Base-by-base conservation (phyloP, 2,797 vertebrate species). In the Mallotus villosus region DNA sequence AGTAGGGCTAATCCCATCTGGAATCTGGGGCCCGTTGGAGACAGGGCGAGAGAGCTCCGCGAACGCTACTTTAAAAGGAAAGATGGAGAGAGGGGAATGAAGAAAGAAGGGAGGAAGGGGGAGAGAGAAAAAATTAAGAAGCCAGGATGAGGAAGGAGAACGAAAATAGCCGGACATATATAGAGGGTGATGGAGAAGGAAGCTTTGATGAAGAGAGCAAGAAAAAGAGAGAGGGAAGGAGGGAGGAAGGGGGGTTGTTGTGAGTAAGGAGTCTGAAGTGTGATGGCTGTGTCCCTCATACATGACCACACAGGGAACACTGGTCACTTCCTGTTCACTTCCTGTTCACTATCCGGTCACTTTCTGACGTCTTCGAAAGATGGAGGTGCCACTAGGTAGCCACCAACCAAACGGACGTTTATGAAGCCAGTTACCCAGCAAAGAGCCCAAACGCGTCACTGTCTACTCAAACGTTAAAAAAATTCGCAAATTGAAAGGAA, bases 1-100 rank as follows among this genome's bases (percentile, higher is more conserved):
- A 2, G 64, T 79, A 70, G 76, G 66, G 37, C 73, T 86, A 90
- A 88, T 85, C 85, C 81, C 16, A 74, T 76, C 66, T 68, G 88
- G 86, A 87, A 84, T 85, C 76, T 78, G 73, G 71, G 75, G 58
- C 76, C 76, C 76, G 72, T 84, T 80, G 58, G 63, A 72, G 53
- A 78, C 67, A 34, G 55, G 64, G 63, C 70, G 60, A 7, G 57
- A 68, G 24, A 29, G 63, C 82, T 73, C 71, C 78, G n/a, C n/a
- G 29, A 19, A 59, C 49, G 22, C 37, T 11, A 59, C 68, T 71
- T 51, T 61, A 66, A 62, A 60, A 16, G 55, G 24, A 61, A 53
- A 29, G 24, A 27, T 5, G 59, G 60, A 55, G 60, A 27, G 60
- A 62, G 24, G 41, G 41, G 41, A 46, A 12, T 8, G 41, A 46